phyloP scores from a whole-genome alignment of 2,888 invertebrate genomes.

The Ochlodes sylvanus region DNA sequence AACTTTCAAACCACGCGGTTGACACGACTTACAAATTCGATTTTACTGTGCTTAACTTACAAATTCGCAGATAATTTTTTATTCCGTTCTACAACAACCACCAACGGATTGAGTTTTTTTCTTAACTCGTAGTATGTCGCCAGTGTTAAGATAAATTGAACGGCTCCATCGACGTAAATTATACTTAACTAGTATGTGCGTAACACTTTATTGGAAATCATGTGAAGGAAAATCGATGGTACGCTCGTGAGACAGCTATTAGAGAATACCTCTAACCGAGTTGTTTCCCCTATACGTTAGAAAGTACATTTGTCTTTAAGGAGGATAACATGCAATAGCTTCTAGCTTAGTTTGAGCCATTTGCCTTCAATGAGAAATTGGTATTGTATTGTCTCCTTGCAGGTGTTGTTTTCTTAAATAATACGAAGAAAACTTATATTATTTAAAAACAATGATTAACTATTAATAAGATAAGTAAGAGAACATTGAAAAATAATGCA shows the following conservation, averaged over 20 bases:
- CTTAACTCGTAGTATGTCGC: background rate
- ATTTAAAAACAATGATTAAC: background rate
- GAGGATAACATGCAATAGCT: conserved; percentile 20
- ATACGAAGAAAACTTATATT: too few species aligned
- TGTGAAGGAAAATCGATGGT: conserved; percentile 19
- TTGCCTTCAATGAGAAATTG: too few species aligned
- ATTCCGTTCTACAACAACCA: too few species aligned
- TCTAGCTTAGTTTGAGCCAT: background rate
- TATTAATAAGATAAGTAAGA: background rate
- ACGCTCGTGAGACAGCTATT: conserved; percentile 25
- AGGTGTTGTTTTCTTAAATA: too few species aligned
- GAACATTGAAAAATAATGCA: conserved; percentile 12
- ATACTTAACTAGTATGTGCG: conserved; percentile 11
- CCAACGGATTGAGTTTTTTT: too few species aligned
- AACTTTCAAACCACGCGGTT: too few species aligned
- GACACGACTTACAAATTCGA: too few species aligned
- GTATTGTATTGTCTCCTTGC: too few species aligned
- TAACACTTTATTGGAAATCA: conserved; percentile 21
- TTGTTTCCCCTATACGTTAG: conserved; percentile 28
- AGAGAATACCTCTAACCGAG: conserved; percentile 30
- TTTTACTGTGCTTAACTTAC: too few species aligned
- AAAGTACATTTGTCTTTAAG: conserved; percentile 23
- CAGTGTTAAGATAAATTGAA: background rate
- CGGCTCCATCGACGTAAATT: conserved; percentile 9
- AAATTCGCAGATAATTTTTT: too few species aligned